Conservation (phyloP, 2,888 invertebrate species). For the Eristalinus aeneus region DNA sequence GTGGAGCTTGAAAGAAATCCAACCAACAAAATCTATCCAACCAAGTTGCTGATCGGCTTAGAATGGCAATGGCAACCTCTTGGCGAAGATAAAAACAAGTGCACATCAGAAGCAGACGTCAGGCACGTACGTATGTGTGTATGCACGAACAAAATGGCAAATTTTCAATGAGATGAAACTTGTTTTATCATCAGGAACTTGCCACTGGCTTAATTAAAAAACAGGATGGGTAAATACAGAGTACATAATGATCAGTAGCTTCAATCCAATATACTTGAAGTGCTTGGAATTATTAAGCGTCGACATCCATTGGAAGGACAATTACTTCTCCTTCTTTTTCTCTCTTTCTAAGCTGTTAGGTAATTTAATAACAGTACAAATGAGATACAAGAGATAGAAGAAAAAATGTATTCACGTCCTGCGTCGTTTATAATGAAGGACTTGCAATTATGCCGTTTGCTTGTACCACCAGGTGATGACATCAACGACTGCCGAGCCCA, state of each 20-base stretch:
- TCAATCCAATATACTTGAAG: conserved; percentile 63
- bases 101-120: conserved; percentile 64
- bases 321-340: conserved; percentile 13
- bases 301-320: conserved; percentile 36
- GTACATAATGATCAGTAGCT: conserved; percentile 68
- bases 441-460: conserved; percentile 58
- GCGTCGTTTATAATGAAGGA: conserved; percentile 45
- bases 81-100: conserved; percentile 68
- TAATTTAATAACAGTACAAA: conserved; percentile 65
- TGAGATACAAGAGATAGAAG: conserved; percentile 33
- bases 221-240: conserved; percentile 59
- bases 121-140: background rate
- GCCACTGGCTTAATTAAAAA: conserved; percentile 56
- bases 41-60: conserved; percentile 61
- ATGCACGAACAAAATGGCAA: conserved; percentile 42
- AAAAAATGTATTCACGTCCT: conserved; percentile 26
- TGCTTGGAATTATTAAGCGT: conserved; percentile 47
- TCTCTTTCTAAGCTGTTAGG: conserved; percentile 50
- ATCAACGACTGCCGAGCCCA: conserved; percentile 50
- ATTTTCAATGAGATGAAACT: conserved; percentile 53
- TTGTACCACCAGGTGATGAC: conserved; percentile 64
- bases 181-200: conserved; percentile 36
- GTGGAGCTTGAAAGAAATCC: conserved; percentile 55
- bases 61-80: conserved; percentile 68
- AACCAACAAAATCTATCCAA: conserved; percentile 61